These are phyloP conservation scores for Willisornis vidua DNA, from an alignment of 2,113 vertebrate genomes.

Conservation along the genomic window DNA sequence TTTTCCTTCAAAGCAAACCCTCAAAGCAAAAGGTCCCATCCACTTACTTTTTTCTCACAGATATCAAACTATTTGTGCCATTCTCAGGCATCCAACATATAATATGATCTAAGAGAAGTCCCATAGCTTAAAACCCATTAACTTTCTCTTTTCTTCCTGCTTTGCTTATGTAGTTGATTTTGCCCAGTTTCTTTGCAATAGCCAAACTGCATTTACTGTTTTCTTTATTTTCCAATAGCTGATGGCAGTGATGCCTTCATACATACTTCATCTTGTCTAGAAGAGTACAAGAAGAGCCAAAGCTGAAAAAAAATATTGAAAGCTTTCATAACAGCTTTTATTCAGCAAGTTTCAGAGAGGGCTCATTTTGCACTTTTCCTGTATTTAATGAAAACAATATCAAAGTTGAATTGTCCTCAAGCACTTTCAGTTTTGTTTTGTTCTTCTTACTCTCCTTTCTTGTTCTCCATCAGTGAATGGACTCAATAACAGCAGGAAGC, in stretches of 20 bases:
- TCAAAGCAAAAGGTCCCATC: neutral
- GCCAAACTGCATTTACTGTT: neutral
- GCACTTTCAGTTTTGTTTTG: conserved; percentile 15
- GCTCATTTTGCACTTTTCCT: conserved; percentile 4
- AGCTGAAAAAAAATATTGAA: neutral
- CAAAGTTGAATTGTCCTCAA: conserved; percentile 11
- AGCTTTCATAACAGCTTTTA: neutral
- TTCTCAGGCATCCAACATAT: neutral
- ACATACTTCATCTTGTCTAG: neutral
- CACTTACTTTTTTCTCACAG: neutral
- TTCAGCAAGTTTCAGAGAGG: neutral
- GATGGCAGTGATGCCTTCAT: neutral
- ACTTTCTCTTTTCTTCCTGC: neutral
- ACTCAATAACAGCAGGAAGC: neutral
- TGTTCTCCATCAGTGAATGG: neutral
- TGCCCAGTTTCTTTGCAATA: neutral
- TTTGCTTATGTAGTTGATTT: neutral
- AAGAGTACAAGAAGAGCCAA: neutral
- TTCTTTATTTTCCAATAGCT: neutral
- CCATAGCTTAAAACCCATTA: neutral
- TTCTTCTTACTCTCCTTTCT: neutral
- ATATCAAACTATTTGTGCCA: neutral
- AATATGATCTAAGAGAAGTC: neutral
- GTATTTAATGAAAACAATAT: neutral
- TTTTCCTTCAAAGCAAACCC: neutral